Percentiles rank a stretch among this genome's conserved stretches.
These are phyloP conservation scores for Cygnus olor DNA, from an alignment of 2,797 vertebrate species.

Conservation along the genomic window DNA sequence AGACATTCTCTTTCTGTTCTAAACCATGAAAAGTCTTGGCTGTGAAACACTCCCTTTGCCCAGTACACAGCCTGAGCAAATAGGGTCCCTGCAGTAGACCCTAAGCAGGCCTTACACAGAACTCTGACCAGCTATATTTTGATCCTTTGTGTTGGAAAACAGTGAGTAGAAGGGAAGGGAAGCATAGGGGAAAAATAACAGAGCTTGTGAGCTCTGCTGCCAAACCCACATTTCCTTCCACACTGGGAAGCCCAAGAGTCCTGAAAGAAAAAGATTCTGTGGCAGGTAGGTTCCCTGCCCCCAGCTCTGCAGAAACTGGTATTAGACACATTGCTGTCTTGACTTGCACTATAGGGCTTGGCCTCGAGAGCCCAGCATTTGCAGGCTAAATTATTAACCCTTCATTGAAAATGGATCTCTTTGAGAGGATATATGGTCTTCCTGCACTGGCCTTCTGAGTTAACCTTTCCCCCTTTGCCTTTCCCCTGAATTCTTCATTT, in stretches of 20 bases:
- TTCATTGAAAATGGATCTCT: not conserved
- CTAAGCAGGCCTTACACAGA: not conserved
- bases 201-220: not conserved
- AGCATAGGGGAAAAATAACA: not conserved
- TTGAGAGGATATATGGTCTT: not conserved
- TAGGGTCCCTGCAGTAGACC: not conserved
- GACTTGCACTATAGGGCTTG: not conserved
- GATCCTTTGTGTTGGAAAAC: not conserved
- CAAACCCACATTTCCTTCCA: not conserved
- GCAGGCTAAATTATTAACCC: not conserved
- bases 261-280: not conserved
- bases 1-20: not conserved
- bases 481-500: not conserved
- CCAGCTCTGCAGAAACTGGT: not conserved
- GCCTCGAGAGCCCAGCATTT: not conserved
- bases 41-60: not conserved
- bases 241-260: not conserved
- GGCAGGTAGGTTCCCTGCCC: not conserved
- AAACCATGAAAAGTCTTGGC: not conserved
- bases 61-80: not conserved
- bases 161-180: accelerated
- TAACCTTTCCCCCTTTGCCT: not conserved
- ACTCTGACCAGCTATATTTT: not conserved
- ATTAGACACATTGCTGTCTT: not conserved
- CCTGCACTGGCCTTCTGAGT: not conserved